Base-by-base conservation (phyloP, 2,888 invertebrate genomes). In the Troilus luridus region DNA sequence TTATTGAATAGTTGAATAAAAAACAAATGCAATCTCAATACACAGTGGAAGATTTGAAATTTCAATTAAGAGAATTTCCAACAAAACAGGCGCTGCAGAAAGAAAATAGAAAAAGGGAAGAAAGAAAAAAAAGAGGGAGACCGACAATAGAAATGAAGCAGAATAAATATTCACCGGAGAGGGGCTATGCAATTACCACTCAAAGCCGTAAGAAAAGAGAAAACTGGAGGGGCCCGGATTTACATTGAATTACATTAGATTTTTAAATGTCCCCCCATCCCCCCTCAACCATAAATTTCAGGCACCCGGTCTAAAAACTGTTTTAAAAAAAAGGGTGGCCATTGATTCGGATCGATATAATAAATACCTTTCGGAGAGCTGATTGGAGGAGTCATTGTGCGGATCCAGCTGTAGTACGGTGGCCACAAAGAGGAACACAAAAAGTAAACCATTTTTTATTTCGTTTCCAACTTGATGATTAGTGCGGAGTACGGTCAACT, bases 181-280 rank as follows among this genome's bases (percentile, higher is more conserved):
- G 64, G 62, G 89, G 60, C 89, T 89, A 89, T 64, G 64, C 89
- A 89, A 89, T 89, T 89, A 89, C 89, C 41, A 62, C 64, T 89
- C 67, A 89, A 89, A 89, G 89, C 89, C 24, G 56, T 64, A 89
- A 89, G 89, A 89, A 64, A 64, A 64, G 89, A 64, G 60, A 62
- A 62, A 89, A 89, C 41, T 60, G 62, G 62, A 67, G 67, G 54
- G 62, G 64, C 21, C 14, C 27, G 77, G 90, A 90, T 90, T 90
- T 90, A 90, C 90, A 90, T 90, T 90, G 90, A 90, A 90, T 90
- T 90, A 90, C 90, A 90, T 90, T 90, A 90, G 90, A 77, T 90
- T 90, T 90, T 90, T 90, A 90, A 90, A 90, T 90, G 90, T 90
- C 90, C 90, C 72, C 77, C 90, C 85, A n/a, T 77, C 59, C 85